Base-by-base conservation (phyloP, 2,888 invertebrate species). In the Brenthis ino region DNA sequence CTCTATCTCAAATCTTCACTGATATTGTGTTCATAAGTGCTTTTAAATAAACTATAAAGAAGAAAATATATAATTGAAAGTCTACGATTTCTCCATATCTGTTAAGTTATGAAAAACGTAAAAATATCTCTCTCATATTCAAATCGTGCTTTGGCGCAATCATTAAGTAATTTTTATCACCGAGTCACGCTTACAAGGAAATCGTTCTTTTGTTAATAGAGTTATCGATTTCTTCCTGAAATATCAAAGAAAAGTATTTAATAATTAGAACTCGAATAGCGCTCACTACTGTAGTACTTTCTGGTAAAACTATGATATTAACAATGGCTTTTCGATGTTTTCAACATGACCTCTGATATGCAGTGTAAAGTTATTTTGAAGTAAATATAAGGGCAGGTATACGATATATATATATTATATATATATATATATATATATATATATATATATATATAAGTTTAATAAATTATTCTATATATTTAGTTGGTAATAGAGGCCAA, bases 401-500 rank as follows among this genome's bases (percentile, higher is more conserved):
- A 28, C 4, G 28, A 4, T 28, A 0, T n/a, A n/a, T n/a, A n/a
- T n/a, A n/a, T n/a, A n/a, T n/a, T n/a, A n/a, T n/a, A n/a, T n/a
- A n/a, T n/a, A n/a, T n/a, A n/a, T n/a, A n/a, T n/a, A n/a, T n/a
- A n/a, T n/a, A n/a, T n/a, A n/a, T n/a, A n/a, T n/a, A n/a, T n/a
- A n/a, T n/a, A n/a, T n/a, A n/a, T n/a, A 28, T 28, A 28, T 28
- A 28, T 28, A 28, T 28, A 43, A 11, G 8, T 43, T 43, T 43
- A 11, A 43, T 43, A 43, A 43, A 43, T 43, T 11, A 43, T 11
- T 43, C n/a, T 55, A 24, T 11, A 56, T 53, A 66, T 63, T 53
- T 54, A 20, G 56, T 65, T 54, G 48, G 56, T 55, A 43, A 63
- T 64, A 65, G 50, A 57, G 37, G 80, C 77, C 78, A 83, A 82